These are phyloP conservation scores for Cossypha polioptera DNA, from an alignment of 2,797 vertebrate genomes.

Conservation along the genomic window DNA sequence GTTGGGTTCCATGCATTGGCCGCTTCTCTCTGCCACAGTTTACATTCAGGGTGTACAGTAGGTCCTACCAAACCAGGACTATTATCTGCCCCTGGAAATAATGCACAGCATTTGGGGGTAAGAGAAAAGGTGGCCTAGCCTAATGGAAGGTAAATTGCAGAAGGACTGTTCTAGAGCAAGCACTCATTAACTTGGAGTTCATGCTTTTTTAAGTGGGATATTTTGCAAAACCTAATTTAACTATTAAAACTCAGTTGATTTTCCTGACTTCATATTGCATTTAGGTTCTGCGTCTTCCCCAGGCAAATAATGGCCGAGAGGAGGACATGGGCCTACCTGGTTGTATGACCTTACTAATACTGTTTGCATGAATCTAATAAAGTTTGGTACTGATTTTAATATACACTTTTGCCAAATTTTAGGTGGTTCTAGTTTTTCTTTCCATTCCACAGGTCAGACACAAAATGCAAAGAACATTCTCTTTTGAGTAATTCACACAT, in stretches of 20 bases:
- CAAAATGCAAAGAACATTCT: not conserved
- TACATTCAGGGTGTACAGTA: not conserved
- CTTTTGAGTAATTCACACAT: not conserved
- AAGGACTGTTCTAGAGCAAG: not conserved
- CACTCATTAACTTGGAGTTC: not conserved
- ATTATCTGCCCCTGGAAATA: not conserved
- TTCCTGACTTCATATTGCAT: not conserved
- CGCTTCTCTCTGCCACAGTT: not conserved
- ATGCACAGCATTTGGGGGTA: not conserved
- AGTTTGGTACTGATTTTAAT: not conserved
- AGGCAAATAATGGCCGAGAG: not conserved
- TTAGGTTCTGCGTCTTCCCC: not conserved
- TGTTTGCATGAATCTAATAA: not conserved
- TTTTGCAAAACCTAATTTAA: slow-evolving; percentile 5
- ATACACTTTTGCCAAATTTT: not conserved
- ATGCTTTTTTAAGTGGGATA: not conserved
- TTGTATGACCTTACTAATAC: not conserved
- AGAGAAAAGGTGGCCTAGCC: not conserved
- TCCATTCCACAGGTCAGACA: not conserved
- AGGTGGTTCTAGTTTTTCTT: not conserved
- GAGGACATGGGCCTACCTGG: not conserved
- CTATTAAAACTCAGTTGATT: not conserved
- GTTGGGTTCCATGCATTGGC: not conserved
- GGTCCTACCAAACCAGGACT: not conserved
- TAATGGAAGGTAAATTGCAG: not conserved